Evolutionary conservation across 2,797 vertebrate genomes (phyloP), one percentile per base, ranked within the genome.

Genomic region (Enteromius anoplus): DNA sequence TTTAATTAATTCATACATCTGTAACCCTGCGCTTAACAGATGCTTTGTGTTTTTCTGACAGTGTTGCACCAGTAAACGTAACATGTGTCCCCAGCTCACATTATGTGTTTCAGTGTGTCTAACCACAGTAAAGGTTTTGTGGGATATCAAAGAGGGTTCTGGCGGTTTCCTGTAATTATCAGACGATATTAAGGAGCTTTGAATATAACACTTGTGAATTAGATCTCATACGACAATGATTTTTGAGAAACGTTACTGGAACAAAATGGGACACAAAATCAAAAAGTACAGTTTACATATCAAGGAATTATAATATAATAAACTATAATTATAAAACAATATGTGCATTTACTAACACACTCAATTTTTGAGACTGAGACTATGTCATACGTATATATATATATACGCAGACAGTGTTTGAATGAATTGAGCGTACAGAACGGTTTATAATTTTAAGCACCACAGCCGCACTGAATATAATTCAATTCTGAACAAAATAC

Each of bases 81-180:
- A 89, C 89, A 90, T 91, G 91, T 88, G 85, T 79, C 86, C 91
- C 90, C 87, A 73, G 75, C 84, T 87, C 83, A 3, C 71, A 81
- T 91, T 90, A 86, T 84, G 84, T 83, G 78, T 83, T 87, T 78
- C 60, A 55, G 34, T 37, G 81, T 23, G n/a, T 34, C 47, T 29
- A 82, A 90, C 90, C 92, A 91, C 91, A 92, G 84, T 78, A 92
- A 90, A 89, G 42, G 65, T 71, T 49, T 83, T 55, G 66, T 21
- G 65, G 66, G 75, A 78, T 78, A 51, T 83, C 64, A 83, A 83
- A 83, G 40, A 71, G 70, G 65, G 29, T 83, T 78, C 17, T 42
- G 12, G 55, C 34, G 37, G 64, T 70, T 83, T 68, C 49, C 29
- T 49, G 75, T 64, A 78, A 78, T 53, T 65, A 70, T 62, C 29